A percentile compares a stretch with the other conserved stretches of the same genome.
Conservation (phyloP, 2,888 invertebrate species). For the Ischnura elegans region DNA sequence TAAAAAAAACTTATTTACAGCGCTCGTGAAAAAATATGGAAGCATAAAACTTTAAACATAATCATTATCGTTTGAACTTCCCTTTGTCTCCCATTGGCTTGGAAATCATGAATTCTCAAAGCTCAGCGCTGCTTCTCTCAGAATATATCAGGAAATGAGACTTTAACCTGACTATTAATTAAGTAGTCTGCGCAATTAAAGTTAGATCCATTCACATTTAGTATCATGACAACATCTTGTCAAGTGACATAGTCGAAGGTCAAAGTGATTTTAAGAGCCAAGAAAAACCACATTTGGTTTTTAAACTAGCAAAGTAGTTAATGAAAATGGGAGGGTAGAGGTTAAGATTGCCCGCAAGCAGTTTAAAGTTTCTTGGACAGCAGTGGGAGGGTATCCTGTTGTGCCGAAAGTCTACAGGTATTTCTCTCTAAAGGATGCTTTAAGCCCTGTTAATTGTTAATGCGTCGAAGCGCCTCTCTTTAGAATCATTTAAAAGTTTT, state of each 20-base stretch:
- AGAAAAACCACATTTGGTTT: neutral
- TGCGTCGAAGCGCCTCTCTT: neutral
- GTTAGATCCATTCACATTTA: neutral
- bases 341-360: neutral
- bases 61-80: too few species aligned
- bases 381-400: neutral
- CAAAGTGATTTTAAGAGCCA: neutral
- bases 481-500: neutral
- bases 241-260: neutral
- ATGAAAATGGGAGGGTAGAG: neutral
- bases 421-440: neutral
- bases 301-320: neutral
- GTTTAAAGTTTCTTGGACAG: neutral
- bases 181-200: too few species aligned
- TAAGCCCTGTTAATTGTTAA: slow-evolving; percentile 14
- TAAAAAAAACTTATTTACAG: too few species aligned
- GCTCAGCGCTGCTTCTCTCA: too few species aligned
- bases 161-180: too few species aligned
- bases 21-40: too few species aligned
- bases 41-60: too few species aligned
- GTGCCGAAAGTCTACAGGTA: neutral
- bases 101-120: too few species aligned
- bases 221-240: neutral
- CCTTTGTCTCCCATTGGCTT: too few species aligned
- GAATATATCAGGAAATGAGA: too few species aligned